phyloP scores from a whole-genome alignment of 2,113 vertebrate species.

The Urocitellus parryii region DNA sequence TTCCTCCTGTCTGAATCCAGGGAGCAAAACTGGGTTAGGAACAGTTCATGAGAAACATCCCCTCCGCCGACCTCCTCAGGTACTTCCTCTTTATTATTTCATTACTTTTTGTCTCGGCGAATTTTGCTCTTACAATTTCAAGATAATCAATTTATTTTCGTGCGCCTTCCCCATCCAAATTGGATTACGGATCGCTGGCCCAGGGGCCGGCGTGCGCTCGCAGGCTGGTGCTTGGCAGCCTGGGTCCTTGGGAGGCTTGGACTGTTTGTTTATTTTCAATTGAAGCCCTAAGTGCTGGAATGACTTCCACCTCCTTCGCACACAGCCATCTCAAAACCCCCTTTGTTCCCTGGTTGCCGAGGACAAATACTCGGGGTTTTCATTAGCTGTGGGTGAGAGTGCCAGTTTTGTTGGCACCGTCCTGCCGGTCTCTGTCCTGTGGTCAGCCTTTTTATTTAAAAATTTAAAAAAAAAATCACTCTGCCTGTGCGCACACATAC shows the following conservation, averaged over 20 bases:
- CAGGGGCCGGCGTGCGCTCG: not conserved
- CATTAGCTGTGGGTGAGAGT: not conserved
- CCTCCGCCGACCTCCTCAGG: constrained; percentile 45
- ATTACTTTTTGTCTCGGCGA: constrained; percentile 69
- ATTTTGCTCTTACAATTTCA: constrained; percentile 69
- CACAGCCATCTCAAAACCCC: not conserved
- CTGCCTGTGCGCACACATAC: not conserved
- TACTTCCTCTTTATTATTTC: constrained; percentile 76
- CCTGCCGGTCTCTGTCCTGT: not conserved
- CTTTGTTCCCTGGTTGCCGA: constrained; percentile 53
- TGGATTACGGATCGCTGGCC: constrained; percentile 65
- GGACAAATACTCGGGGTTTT: not conserved
- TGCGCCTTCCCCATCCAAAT: constrained; percentile 61
- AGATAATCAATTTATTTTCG: constrained; percentile 77
- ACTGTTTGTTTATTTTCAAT: constrained; percentile 73
- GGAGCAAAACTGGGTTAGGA: constrained; percentile 20
- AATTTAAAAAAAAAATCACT: not conserved
- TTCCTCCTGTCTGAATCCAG: constrained; percentile 11
- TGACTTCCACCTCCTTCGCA: constrained; percentile 36
- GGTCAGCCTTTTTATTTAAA: constrained; percentile 49
- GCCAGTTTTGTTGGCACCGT: not conserved
- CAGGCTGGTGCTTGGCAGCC: constrained; percentile 35
- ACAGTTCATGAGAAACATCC: constrained; percentile 34
- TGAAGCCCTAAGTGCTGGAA: constrained; percentile 61
- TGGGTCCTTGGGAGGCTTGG: not conserved